A percentile compares a stretch with the other conserved stretches of the same genome.
Conservation (phyloP, 2,888 invertebrate species). For the Plemyria rubiginata region DNA sequence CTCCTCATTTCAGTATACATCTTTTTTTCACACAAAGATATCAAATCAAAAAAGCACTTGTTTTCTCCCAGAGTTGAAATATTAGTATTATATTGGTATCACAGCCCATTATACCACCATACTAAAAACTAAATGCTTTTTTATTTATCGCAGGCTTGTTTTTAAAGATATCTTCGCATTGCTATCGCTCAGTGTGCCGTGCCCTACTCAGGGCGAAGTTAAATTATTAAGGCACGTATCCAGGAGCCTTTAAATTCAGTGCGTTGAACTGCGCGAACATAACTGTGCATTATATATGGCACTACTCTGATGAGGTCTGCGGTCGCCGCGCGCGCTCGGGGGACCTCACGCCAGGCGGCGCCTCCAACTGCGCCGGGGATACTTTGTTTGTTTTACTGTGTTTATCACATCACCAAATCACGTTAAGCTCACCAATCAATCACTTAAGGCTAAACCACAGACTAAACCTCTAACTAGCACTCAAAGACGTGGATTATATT, state of each 20-base stretch:
- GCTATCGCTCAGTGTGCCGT: background rate
- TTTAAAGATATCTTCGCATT: background rate
- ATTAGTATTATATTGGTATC: too few relatives aligned
- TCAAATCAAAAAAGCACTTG: too few relatives aligned
- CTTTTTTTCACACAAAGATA: too few relatives aligned
- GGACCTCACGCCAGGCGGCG: background rate
- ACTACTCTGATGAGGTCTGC: slow-evolving; percentile 26
- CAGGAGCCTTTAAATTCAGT: slow-evolving; percentile 22
- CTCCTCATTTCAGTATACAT: too few relatives aligned
- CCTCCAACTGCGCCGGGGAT: background rate
- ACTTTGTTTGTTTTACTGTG: background rate
- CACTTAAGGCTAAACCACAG: background rate
- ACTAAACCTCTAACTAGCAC: too few relatives aligned
- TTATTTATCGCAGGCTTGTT: background rate
- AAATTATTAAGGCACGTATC: slow-evolving; percentile 19
- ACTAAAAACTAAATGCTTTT: too few relatives aligned
- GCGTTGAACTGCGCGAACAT: slow-evolving; percentile 26
- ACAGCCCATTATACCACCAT: too few relatives aligned
- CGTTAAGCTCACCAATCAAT: too few relatives aligned
- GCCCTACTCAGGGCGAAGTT: slow-evolving; percentile 3
- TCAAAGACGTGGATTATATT: too few relatives aligned
- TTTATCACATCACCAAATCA: too few relatives aligned
- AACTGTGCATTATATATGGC: slow-evolving; percentile 22
- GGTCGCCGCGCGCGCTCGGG: slow-evolving; percentile 1
- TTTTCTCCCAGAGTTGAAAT: too few relatives aligned